These are phyloP conservation scores for Xylophagus ater DNA, from an alignment of 2,888 invertebrate genomes.

Conservation along the genomic window DNA sequence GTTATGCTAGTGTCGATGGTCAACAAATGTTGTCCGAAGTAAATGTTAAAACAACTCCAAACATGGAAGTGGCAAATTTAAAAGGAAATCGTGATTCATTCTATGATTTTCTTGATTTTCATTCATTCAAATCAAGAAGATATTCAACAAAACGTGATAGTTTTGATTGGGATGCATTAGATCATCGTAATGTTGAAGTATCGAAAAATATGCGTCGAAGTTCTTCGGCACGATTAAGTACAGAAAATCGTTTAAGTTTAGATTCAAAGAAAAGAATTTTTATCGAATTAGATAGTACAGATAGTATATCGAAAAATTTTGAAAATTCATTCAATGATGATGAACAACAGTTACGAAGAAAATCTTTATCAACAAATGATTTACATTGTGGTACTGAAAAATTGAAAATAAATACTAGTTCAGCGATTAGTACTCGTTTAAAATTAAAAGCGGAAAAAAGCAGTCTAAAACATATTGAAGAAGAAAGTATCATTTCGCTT, in stretches of 20 bases:
- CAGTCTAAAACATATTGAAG: conserved; percentile 5
- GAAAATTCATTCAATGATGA: background rate
- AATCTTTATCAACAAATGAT: no score
- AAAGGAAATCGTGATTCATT: conserved; percentile 29
- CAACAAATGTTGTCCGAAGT: no score
- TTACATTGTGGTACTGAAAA: no score
- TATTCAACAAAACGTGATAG: conserved; percentile 27
- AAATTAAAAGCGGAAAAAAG: no score
- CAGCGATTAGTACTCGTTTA: no score
- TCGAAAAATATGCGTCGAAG: conserved; percentile 4
- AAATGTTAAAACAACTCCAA: no score
- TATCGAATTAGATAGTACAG: no score
- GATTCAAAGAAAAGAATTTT: background rate
- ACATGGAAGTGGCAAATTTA: background rate
- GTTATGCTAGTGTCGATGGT: background rate
- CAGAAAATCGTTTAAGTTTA: background rate
- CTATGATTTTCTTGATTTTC: conserved; percentile 33
- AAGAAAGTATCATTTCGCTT: no score
- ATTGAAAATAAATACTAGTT: no score
- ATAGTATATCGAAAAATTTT: conserved; percentile 2
- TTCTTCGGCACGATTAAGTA: conserved; percentile 2
- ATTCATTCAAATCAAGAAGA: conserved; percentile 25
- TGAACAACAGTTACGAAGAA: no score
- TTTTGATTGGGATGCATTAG: conserved; percentile 31
- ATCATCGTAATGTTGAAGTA: background rate